Evolutionary conservation across 2,888 invertebrate species (phyloP).

Genomic region (Miltochrista miniata): DNA sequence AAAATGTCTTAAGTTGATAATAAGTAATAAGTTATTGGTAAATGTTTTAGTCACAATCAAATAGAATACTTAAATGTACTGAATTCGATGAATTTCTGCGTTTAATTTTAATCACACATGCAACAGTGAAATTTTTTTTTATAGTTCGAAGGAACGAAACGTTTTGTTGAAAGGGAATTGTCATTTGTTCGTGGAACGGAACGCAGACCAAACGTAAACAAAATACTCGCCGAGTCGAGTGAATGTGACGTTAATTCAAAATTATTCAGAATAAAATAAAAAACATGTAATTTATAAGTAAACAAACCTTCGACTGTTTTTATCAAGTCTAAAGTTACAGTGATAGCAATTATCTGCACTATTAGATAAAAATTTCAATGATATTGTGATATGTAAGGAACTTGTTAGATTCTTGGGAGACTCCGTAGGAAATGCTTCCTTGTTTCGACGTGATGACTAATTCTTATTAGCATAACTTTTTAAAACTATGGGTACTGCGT

Average conservation of each 20-base stretch:
- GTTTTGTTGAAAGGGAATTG: conserved; percentile 11
- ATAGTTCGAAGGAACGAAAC: neutral
- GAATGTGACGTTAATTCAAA: conserved; percentile 41
- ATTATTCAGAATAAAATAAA: conserved; percentile 23
- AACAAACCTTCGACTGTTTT: conserved; percentile 5
- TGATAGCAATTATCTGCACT: conserved; percentile 21
- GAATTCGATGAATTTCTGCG: neutral
- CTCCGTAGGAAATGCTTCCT: conserved; percentile 71
- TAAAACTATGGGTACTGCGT: conserved; percentile 69
- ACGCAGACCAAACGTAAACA: conserved; percentile 61
- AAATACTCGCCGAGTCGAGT: conserved; percentile 34
- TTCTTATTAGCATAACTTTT: conserved; percentile 33
- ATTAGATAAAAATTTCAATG: conserved; percentile 29
- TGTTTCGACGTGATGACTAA: conserved; percentile 59
- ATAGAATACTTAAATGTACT: neutral
- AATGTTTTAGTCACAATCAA: no score
- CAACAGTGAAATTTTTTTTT: no score
- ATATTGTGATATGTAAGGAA: conserved; percentile 40
- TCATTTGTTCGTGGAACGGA: conserved; percentile 45
- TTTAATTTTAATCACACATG: no score
- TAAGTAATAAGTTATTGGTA: no score
- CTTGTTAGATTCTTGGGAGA: conserved; percentile 60
- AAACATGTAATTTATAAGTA: conserved; percentile 15
- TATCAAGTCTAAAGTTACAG: conserved; percentile 16
- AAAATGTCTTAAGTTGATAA: neutral